Percentiles rank a stretch among this genome's conserved stretches.
Evolutionary conservation across 2,888 invertebrate species (phyloP).

Genomic region (Pristionchus mayeri): DNA sequence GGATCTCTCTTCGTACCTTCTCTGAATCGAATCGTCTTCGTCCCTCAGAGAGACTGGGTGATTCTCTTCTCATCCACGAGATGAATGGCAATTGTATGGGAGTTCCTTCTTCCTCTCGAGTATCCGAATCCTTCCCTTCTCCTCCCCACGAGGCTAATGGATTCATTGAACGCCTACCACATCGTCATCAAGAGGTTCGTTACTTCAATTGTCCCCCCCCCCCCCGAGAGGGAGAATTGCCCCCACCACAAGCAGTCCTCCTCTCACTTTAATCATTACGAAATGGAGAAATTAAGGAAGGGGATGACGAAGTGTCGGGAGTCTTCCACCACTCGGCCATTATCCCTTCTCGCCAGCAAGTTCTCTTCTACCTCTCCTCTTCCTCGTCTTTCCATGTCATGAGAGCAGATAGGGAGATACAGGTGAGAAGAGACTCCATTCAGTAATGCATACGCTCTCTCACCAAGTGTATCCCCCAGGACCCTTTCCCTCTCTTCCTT

Average conservation of each 20-base stretch:
- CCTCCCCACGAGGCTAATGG: constrained; percentile 33
- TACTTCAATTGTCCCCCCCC: not conserved
- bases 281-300: not conserved
- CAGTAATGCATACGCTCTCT: constrained; percentile 19
- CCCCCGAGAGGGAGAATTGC: too few relatives aligned
- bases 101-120: not conserved
- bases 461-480: constrained; percentile 10
- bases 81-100: constrained; percentile 49
- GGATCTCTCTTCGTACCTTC: constrained; percentile 47
- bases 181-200: not conserved
- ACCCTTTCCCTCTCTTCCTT: not conserved
- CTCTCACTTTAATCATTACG: not conserved
- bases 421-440: constrained; percentile 28
- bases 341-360: constrained; percentile 21
- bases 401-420: constrained; percentile 30
- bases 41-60: constrained; percentile 40
- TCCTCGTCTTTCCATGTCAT: not conserved
- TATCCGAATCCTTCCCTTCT: constrained; percentile 13
- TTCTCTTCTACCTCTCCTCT: constrained; percentile 42
- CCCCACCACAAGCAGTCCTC: not conserved
- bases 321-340: constrained; percentile 4
- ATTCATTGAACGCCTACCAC: constrained; percentile 38
- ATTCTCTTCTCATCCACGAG: constrained; percentile 12
- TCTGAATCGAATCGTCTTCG: constrained; percentile 45
- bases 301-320: constrained; percentile 31